Base-by-base conservation (phyloP, 2,113 vertebrate genomes). In the Chaetops frenatus region DNA sequence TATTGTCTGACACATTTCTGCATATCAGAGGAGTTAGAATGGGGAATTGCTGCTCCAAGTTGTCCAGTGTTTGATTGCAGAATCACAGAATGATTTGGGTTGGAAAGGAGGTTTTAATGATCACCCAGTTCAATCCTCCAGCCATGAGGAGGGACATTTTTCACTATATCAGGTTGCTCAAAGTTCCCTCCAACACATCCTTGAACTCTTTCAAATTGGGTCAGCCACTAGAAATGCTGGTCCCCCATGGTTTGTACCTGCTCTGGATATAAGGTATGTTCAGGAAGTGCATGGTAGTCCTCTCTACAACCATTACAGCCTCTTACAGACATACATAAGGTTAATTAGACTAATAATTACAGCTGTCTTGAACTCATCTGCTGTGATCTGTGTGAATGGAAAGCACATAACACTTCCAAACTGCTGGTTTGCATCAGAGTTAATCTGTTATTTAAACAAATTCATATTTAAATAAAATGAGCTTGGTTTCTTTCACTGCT, bases 361-460 rank as follows among this genome's bases (percentile, higher is more conserved):
- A 88, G 60, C 25, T 82, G 53, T 87, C 56, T 76, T 90, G 65
- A 80, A 72, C 15, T 87, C 50, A 72, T 80, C 70, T 87, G 38
- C 66, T 77, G 13, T 72, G 53, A 71, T 76, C 70, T 87, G 19
- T 79, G 48, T 87, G 77, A 92, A 62, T 50, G 86, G 57, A 95
- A 91, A 86, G 36, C 60, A 50, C n/a, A 53, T 8, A 79, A 25
- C 61, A 58, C 45, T 91, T 95, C 86, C 89, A 92, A 91, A 92
- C 66, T 65, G 45, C 70, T 94, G 84, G 50, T 79, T 92, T 92
- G 13, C 33, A 74, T 97, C 81, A 86, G 16, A 82, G 36, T 69
- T 90, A 81, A 72, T 90, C 31, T 71, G 25, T 74, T 67, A 60
- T 76, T 93, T 91, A 71, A 96, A 81, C 89, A 94, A 89, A 76